Evolutionary conservation across 2,888 invertebrate genomes (phyloP), one percentile per base, ranked within the genome.

Genomic region (Netelia inedita): DNA sequence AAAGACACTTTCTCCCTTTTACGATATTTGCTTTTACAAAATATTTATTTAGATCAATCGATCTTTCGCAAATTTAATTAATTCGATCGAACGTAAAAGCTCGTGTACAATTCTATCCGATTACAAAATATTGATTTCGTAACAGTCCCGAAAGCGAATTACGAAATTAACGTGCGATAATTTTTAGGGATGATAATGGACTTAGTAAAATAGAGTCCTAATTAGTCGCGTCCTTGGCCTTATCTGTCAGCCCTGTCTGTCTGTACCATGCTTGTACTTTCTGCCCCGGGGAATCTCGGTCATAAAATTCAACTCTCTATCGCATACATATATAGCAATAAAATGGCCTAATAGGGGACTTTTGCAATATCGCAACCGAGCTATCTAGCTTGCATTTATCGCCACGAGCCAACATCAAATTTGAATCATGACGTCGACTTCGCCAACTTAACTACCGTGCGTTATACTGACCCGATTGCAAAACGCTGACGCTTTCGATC

Each of bases 211-310:
- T 35, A 35, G 53, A 43, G 59, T 59, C 73, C 80, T 74, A 68
- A 23, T 82, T 57, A 59, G 16, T 68, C 72, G n/a, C 74, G 71
- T 85, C 63, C 83, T 89, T 84, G 83, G 80, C 83, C 80, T 84
- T 84, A 76, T 66, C 71, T 75, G 75, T 72, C 23, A 57, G 66
- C 65, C 59, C 83, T 57, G 75, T 75, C 71, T 66, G 63, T 50
- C 55, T 35, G 3, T 55, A 19, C 9, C 21, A 69, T 59, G 14
- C 23, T 14, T 65, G 59, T n/a, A 82, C 61, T 80, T 68, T 66
- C 21, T 10, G 35, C 43, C 53, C 41, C 57, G 41, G 14, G 59
- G 66, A 80, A 74, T 69, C 59, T 59, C 73, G 73, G 59, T 74
- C 74, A 68, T 61, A 19, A 46, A 74, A 23, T 21, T 14, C 2